Percentiles rank a stretch among this genome's conserved stretches.
Conservation (phyloP, 2,113 vertebrate species). For the Gorilla gorilla region DNA sequence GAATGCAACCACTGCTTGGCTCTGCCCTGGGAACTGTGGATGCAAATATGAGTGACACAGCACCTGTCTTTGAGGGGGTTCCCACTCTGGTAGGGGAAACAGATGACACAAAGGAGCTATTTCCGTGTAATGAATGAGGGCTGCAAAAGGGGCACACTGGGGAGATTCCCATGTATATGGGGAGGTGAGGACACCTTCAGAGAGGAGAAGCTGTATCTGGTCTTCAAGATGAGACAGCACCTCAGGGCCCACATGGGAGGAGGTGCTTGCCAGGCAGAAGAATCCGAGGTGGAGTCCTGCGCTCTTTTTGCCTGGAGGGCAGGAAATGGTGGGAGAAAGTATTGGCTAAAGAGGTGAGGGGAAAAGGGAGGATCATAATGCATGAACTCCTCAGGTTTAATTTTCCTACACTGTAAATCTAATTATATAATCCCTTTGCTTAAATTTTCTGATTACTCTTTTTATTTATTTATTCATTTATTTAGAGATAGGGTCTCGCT, state of each 20-base stretch:
- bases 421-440: neutral
- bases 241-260: rapidly evolving
- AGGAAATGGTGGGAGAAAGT: neutral
- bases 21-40: no score
- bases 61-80: neutral
- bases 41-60: no score
- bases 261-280: neutral
- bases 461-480: no score
- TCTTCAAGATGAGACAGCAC: neutral
- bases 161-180: neutral
- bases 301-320: neutral
- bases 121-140: neutral
- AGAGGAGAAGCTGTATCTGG: neutral
- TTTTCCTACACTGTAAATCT: conserved; percentile 33
- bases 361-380: neutral
- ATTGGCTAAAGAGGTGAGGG: neutral
- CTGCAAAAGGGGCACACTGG: neutral
- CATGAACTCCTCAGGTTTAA: neutral
- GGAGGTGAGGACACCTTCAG: neutral
- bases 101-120: neutral
- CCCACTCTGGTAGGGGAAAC: neutral
- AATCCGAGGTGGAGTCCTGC: neutral
- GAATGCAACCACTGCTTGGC: no score
- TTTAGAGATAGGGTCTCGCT: no score
- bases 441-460: conserved; percentile 41